A percentile compares a stretch with the other conserved stretches of the same genome.
Evolutionary conservation across 2,888 invertebrate genomes (phyloP).

Genomic region (Agonopterix subpropinquella): DNA sequence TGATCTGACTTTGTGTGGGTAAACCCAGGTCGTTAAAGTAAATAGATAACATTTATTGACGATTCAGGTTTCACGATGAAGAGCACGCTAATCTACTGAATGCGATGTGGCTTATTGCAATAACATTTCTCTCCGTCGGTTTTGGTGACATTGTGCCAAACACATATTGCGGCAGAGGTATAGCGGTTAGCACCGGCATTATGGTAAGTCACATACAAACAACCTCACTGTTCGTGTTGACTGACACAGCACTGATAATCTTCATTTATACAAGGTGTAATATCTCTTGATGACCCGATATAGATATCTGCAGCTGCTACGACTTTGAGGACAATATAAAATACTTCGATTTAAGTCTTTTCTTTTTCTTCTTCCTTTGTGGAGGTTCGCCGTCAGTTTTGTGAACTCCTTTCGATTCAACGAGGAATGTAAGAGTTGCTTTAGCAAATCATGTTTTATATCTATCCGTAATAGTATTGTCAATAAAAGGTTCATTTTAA

Average conservation of each 20-base stretch:
- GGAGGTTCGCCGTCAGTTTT: too few species aligned
- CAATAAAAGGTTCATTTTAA: too few species aligned
- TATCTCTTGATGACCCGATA: not conserved
- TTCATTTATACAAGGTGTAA: too few species aligned
- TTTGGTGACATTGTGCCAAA: conserved; percentile 99
- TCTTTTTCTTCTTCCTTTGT: too few species aligned
- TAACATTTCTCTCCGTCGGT: conserved; percentile 99
- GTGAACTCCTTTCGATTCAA: too few species aligned
- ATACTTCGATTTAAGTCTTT: too few species aligned
- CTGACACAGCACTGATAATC: conserved; percentile 34
- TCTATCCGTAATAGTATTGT: too few species aligned
- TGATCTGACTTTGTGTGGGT: conserved; percentile 11
- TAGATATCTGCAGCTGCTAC: too few species aligned
- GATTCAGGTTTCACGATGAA: conserved; percentile 96
- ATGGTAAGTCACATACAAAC: conserved; percentile 88
- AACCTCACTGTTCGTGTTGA: conserved; percentile 60
- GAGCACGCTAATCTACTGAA: conserved; percentile 99
- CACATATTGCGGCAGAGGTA: conserved; percentile 99
- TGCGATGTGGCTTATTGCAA: conserved; percentile 99
- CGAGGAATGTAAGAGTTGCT: too few species aligned
- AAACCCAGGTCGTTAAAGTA: conserved; percentile 38
- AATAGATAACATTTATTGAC: conserved; percentile 67
- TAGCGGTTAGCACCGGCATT: conserved; percentile 99
- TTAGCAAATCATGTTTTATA: too few species aligned
- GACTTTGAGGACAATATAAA: too few species aligned